Evolutionary conservation across 2,888 invertebrate species (phyloP).

Genomic region (Cecidostiba fungosa): DNA sequence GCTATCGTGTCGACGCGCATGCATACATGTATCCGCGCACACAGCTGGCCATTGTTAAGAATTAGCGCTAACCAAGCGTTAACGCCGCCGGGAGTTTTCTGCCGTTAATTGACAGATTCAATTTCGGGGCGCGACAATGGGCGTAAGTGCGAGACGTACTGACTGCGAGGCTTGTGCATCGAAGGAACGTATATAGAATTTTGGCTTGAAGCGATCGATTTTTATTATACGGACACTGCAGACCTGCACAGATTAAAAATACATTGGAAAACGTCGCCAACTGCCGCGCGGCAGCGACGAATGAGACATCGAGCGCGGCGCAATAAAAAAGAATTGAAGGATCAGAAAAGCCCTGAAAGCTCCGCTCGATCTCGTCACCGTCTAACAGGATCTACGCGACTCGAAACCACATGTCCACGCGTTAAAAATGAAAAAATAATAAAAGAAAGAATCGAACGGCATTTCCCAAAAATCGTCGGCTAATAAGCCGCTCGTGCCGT

Average conservation of each 20-base stretch:
- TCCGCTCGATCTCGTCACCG: slow-evolving; percentile 49
- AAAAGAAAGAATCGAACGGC: not conserved
- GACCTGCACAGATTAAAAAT: too few relatives aligned
- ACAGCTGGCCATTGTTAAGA: slow-evolving; percentile 66
- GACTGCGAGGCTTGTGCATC: not conserved
- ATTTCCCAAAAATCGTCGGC: slow-evolving; percentile 46
- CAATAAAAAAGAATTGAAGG: not conserved
- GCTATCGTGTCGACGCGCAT: slow-evolving; percentile 53
- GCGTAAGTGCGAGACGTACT: slow-evolving; percentile 49
- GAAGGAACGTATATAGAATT: not conserved
- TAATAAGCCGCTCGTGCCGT: slow-evolving; percentile 64
- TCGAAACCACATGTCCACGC: slow-evolving; percentile 17
- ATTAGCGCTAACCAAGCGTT: slow-evolving; percentile 78
- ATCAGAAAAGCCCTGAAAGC: slow-evolving; percentile 44
- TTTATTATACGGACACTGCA: too few relatives aligned
- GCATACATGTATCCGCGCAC: slow-evolving; percentile 35
- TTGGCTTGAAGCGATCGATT: too few relatives aligned
- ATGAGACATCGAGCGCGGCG: slow-evolving; percentile 32
- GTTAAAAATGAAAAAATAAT: slow-evolving; percentile 29
- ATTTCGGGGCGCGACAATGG: slow-evolving; percentile 74
- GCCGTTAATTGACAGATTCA: slow-evolving; percentile 78
- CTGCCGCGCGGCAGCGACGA: not conserved
- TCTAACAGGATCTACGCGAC: slow-evolving; percentile 38
- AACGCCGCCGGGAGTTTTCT: slow-evolving; percentile 71
- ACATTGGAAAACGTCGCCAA: too few relatives aligned